A percentile compares a stretch with the other conserved stretches of the same genome.
Evolutionary conservation across 1,140 invertebrate genomes (phyloP).

Genomic region (Maniola jurtina): DNA sequence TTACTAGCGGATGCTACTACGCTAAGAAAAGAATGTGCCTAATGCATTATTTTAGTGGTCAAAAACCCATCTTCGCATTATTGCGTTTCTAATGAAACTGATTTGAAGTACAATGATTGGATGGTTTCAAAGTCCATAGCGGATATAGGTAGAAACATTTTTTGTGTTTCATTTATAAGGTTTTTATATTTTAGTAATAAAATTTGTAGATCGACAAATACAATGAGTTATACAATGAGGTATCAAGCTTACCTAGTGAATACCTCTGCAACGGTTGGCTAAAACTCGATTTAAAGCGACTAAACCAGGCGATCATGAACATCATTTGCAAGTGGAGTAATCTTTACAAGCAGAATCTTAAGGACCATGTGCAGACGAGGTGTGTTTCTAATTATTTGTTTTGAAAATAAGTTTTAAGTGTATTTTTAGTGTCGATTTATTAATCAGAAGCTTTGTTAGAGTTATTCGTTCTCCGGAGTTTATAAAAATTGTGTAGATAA

Average conservation of each 20-base stretch:
- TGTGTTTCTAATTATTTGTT: conserved; percentile 29
- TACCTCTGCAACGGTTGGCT: conserved; percentile 85
- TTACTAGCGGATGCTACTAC: no score
- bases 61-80: no score
- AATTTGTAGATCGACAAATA: conserved; percentile 66
- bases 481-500: no score
- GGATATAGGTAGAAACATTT: no score
- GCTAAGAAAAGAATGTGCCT: no score
- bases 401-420: neutral
- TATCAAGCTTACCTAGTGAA: conserved; percentile 54
- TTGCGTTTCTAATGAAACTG: no score
- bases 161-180: no score
- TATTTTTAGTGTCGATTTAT: neutral
- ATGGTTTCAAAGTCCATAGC: no score
- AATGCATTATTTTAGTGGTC: no score
- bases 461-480: no score
- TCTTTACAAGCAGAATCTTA: conserved; percentile 87
- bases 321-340: conserved; percentile 88
- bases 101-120: no score
- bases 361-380: conserved; percentile 84
- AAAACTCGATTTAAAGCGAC: conserved; percentile 83
- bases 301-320: conserved; percentile 88
- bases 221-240: conserved; percentile 68
- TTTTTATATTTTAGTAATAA: neutral
- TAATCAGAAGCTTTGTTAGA: no score